These are phyloP conservation scores for Anastatus disparis DNA, from an alignment of 1,140 invertebrate species.

Conservation along the genomic window DNA sequence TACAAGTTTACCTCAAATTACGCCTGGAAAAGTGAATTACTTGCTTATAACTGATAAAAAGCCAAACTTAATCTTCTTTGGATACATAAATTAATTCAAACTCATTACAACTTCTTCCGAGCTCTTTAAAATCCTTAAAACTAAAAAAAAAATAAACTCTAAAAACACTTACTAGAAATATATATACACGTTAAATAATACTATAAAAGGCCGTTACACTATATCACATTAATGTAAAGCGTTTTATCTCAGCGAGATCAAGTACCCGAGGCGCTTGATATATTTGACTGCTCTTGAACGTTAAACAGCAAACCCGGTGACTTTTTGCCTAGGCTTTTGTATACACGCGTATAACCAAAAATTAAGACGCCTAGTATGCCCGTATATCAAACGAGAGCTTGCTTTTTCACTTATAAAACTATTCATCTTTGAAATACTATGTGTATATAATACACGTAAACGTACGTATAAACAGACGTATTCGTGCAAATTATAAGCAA, in stretches of 20 bases:
- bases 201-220: conserved; percentile 1
- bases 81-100: conserved; percentile 33
- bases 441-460: no score
- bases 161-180: no score
- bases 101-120: conserved; percentile 9
- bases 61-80: background rate
- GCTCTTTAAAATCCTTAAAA: background rate
- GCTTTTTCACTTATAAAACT: no score
- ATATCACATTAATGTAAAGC: conserved; percentile 11
- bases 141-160: no score
- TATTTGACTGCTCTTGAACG: background rate
- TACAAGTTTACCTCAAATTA: background rate
- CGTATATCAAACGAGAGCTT: no score
- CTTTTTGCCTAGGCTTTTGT: no score
- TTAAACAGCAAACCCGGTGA: no score
- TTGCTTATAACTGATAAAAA: background rate
- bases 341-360: no score
- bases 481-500: no score
- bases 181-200: conserved; percentile 9
- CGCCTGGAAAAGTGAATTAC: background rate
- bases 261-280: background rate
- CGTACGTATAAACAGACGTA: no score
- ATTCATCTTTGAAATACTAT: no score
- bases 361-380: no score
- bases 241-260: conserved; percentile 1